These are phyloP conservation scores for Acronicta aceris DNA, from an alignment of 2,888 invertebrate genomes.

Conservation along the genomic window DNA sequence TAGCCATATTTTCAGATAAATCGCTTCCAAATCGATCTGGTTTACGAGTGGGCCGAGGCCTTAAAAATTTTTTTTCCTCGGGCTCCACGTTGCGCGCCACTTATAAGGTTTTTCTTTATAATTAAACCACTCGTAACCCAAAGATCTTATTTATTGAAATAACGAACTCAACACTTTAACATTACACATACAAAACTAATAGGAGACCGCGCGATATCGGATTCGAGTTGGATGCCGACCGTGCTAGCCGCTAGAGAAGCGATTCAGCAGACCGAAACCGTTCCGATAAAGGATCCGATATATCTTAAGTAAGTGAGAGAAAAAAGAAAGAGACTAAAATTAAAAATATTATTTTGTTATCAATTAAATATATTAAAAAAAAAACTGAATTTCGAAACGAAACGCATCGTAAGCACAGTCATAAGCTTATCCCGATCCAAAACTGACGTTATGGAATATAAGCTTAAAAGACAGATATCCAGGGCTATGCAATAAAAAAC, in stretches of 20 bases:
- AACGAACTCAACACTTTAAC: neutral
- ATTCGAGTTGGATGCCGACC: slow-evolving; percentile 5
- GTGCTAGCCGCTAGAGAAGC: slow-evolving; percentile 1
- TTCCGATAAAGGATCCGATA: slow-evolving; percentile 3
- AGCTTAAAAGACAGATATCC: too few species aligned
- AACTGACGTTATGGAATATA: too few species aligned
- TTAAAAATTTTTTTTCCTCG: slow-evolving; percentile 7
- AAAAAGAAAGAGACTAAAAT: too few species aligned
- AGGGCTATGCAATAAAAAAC: too few species aligned
- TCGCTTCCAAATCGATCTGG: slow-evolving; percentile 10
- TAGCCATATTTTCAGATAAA: slow-evolving; percentile 9
- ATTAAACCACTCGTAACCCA: slow-evolving; percentile 10
- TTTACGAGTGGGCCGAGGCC: slow-evolving; percentile 28
- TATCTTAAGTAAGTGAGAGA: too few species aligned
- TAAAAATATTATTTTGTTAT: too few species aligned
- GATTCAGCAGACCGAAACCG: slow-evolving; percentile 7
- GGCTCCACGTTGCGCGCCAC: slow-evolving; percentile 22
- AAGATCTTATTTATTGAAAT: neutral
- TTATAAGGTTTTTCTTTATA: neutral
- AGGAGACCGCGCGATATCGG: slow-evolving; percentile 2
- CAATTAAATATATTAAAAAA: too few species aligned
- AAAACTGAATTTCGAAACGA: too few species aligned
- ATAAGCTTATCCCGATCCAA: too few species aligned
- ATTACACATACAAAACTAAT: neutral
- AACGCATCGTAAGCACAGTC: too few species aligned